These are phyloP conservation scores for Chouioia cunea DNA, from an alignment of 2,888 invertebrate genomes.

Conservation along the genomic window DNA sequence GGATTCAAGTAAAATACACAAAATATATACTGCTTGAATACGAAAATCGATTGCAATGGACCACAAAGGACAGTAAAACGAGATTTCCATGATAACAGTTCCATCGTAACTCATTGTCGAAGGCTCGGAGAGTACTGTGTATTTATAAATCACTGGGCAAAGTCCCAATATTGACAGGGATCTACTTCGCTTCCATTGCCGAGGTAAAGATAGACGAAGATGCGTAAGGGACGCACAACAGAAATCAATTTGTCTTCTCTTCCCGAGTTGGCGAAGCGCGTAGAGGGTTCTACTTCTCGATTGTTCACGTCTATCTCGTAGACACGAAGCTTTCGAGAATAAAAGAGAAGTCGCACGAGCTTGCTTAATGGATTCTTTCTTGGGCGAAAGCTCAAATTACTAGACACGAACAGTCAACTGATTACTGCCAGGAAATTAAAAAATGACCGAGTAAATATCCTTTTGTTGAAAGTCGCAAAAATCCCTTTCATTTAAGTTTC, in stretches of 20 bases:
- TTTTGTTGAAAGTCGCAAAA: too few species aligned
- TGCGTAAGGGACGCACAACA: slow-evolving; percentile 34
- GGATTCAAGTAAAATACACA: too few species aligned
- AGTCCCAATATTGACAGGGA: slow-evolving; percentile 41
- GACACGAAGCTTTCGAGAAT: slow-evolving; percentile 24
- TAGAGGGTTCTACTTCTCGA: neutral
- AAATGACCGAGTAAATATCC: too few species aligned
- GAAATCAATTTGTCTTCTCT: slow-evolving; percentile 43
- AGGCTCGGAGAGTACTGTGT: neutral
- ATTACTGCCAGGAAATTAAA: slow-evolving; percentile 12
- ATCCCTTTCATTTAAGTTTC: neutral
- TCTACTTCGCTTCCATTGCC: slow-evolving; percentile 27
- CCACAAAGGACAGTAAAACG: too few species aligned
- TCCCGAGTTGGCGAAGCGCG: neutral
- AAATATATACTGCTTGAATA: too few species aligned
- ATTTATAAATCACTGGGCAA: slow-evolving; percentile 40
- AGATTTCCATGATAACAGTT: slow-evolving; percentile 13
- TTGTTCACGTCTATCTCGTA: slow-evolving; percentile 28
- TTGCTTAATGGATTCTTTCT: slow-evolving; percentile 29
- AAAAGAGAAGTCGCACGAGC: slow-evolving; percentile 14
- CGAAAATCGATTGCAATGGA: too few species aligned
- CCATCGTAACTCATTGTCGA: slow-evolving; percentile 32
- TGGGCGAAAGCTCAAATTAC: slow-evolving; percentile 8
- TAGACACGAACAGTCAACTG: neutral
- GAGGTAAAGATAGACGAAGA: neutral